phyloP scores from a whole-genome alignment of 2,888 invertebrate genomes.

The Pecten maximus region DNA sequence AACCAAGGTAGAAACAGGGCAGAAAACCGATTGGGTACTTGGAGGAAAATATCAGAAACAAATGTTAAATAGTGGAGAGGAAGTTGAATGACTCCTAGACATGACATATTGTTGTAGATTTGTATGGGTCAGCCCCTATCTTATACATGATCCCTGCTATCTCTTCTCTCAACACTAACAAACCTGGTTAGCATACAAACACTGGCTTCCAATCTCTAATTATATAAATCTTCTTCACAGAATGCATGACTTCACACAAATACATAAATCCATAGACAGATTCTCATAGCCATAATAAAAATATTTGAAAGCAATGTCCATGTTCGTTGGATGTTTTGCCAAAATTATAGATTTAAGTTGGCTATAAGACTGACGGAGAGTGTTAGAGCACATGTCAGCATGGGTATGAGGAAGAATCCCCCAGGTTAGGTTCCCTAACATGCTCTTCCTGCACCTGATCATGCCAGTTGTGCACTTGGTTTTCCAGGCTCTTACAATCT shows the following conservation, averaged over 20 bases:
- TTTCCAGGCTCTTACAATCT: background rate
- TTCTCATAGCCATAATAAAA: background rate
- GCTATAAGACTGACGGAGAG: background rate
- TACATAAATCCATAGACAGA: background rate
- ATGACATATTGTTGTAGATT: conserved; percentile 30
- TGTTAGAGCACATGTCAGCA: background rate
- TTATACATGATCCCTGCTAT: background rate
- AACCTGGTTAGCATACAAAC: background rate
- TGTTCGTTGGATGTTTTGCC: too few relatives aligned
- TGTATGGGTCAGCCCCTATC: conserved; percentile 33
- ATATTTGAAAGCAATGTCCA: background rate
- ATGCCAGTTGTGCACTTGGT: conserved; percentile 16
- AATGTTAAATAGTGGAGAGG: background rate
- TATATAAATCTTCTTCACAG: too few relatives aligned
- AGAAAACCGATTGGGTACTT: background rate
- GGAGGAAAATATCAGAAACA: background rate
- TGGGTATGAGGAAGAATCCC: background rate
- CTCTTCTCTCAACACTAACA: background rate
- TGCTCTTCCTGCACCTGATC: background rate
- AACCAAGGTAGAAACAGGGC: background rate
- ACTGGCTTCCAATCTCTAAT: background rate
- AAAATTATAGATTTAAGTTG: background rate
- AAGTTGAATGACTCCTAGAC: conserved; percentile 27
- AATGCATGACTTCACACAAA: background rate
- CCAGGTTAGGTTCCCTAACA: background rate